Evolutionary conservation across 2,797 vertebrate genomes (phyloP), one percentile per base, ranked within the genome.

Genomic region (Oreortyx pictus): DNA sequence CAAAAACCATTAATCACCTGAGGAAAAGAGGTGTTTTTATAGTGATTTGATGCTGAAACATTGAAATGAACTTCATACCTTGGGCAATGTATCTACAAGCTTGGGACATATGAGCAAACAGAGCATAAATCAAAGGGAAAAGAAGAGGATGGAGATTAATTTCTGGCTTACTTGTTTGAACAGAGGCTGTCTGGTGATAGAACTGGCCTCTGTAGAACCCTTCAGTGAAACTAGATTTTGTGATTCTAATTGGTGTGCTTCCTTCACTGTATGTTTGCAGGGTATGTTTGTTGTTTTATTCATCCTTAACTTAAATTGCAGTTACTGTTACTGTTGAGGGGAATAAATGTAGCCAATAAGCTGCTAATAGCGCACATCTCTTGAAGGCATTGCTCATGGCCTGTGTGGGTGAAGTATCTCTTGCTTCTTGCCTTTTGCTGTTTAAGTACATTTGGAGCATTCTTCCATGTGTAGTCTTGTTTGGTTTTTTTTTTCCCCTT

Each of bases 1-100:
- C 43, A 47, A 85, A 93, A 74, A 46, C 11, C 37, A 60, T 52
- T 90, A 76, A 89, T 84, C 52, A 89, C 33, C 17, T 83, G 70
- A 77, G 72, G 39, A 72, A 90, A 54, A 71, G 13, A 82, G 11
- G 8, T 18, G 7, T 43, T 74, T 68, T 83, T 85, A 39, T 11
- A 78, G 27, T 70, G 56, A 65, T 76, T 90, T 50, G 46, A 44
- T 70, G 47, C 25, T 37, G 19, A 68, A 52, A 16, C 15, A 46
- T 16, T 31, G 64, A 82, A 92, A 85, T 8, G 81, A 66, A 39
- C 4, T 62, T 73, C 17, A 50, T 57, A 61, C 18, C 24, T 84
- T 33, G 44, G 77, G 57, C 29, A 83, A 14, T 14, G 13, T 62
- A 14, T 27, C 49, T 71, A 35, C 13, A 74, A 89, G 35, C 25